Evolutionary conservation across 2,797 vertebrate species (phyloP).

Genomic region (Melanogrammus aeglefinus): DNA sequence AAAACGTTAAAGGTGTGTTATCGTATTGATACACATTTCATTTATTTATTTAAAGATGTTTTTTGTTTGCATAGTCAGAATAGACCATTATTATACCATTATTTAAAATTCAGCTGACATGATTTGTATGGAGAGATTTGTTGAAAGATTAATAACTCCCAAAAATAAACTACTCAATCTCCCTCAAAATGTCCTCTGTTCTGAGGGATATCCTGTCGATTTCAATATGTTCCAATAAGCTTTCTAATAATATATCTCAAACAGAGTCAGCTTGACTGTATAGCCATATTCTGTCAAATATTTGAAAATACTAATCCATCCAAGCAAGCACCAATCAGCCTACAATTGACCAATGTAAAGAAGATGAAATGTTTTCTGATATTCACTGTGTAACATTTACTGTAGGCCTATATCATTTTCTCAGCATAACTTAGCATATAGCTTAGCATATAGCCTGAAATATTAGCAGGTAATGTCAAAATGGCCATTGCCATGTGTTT

Average conservation of each 20-base stretch:
- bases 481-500: neutral
- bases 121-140: neutral
- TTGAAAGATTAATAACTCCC: neutral
- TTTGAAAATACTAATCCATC: neutral
- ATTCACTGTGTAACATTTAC: neutral
- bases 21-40: neutral
- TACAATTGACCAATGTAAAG: neutral
- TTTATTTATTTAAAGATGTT: constrained; percentile 9
- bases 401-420: neutral
- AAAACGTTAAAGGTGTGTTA: neutral
- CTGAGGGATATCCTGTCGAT: neutral
- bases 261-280: neutral
- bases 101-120: neutral
- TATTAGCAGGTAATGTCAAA: neutral
- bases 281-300: neutral
- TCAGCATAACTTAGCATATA: neutral
- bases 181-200: neutral
- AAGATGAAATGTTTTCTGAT: neutral
- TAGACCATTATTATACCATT: neutral
- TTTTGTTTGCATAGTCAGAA: constrained; percentile 52
- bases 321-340: no score
- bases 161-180: neutral
- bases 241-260: neutral
- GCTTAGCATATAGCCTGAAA: neutral
- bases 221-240: neutral